phyloP scores from a whole-genome alignment of 1,140 invertebrate genomes.

The Drosophila tsacasi region DNA sequence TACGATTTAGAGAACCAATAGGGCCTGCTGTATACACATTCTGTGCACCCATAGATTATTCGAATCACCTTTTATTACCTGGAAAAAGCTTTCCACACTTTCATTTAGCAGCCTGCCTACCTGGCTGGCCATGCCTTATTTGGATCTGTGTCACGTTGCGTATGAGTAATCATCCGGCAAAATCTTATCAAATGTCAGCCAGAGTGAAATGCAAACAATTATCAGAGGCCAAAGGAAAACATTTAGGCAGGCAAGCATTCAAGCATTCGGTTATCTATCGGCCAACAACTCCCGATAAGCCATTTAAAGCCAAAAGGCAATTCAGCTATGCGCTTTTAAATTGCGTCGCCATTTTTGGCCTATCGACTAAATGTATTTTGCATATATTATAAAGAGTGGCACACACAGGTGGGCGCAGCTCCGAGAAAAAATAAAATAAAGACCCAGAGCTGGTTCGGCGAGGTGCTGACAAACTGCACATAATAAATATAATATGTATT shows the following conservation, averaged over 20 bases:
- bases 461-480: conserved; percentile 79
- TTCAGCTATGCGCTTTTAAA: conserved; percentile 73
- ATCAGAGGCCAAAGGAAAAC: conserved; percentile 55
- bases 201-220: conserved; percentile 52
- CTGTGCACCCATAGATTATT: not conserved
- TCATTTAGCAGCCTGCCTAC: conserved; percentile 19
- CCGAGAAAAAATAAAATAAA: conserved; percentile 13
- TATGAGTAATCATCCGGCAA: conserved; percentile 57
- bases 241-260: conserved; percentile 47
- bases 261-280: conserved; percentile 50
- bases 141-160: conserved; percentile 24
- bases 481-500: conserved; percentile 76
- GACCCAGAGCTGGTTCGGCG: conserved; percentile 20
- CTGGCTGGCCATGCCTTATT: conserved; percentile 12
- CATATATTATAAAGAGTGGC: conserved; percentile 40
- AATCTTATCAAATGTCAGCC: conserved; percentile 60
- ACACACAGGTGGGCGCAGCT: conserved; percentile 74
- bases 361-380: conserved; percentile 45
- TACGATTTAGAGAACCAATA: not conserved
- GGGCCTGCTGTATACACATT: not conserved
- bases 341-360: conserved; percentile 72
- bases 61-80: not conserved
- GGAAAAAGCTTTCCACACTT: conserved; percentile 10
- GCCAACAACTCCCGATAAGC: conserved; percentile 63
- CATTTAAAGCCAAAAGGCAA: conserved; percentile 59